A percentile compares a stretch with the other conserved stretches of the same genome.
Conservation (phyloP, 2,888 invertebrate genomes). For the Megaustenia siamemsis region DNA sequence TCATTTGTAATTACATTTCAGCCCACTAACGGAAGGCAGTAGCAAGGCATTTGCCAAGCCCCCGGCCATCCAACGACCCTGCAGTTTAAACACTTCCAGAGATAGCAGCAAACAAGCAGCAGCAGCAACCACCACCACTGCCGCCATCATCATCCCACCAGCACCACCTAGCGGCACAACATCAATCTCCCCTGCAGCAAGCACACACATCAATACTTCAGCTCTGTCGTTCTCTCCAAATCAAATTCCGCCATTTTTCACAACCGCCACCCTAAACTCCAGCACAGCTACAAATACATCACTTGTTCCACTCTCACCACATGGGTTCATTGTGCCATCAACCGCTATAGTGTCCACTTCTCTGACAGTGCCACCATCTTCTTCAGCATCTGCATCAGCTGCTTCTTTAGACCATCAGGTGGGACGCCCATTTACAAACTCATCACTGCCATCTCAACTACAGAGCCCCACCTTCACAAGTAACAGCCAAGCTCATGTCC, state of each 20-base stretch:
- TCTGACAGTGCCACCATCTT: not conserved
- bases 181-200: not conserved
- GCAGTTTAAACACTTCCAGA: not conserved
- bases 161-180: not conserved
- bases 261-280: not conserved
- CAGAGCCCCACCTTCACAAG: conserved; percentile 1
- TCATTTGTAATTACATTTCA: not conserved
- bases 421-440: not conserved
- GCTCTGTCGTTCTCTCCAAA: not conserved
- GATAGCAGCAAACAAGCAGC: not conserved
- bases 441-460: not conserved
- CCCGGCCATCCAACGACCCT: not conserved
- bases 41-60: not conserved
- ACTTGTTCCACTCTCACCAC: not conserved
- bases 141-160: not conserved
- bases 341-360: not conserved
- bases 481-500: not conserved
- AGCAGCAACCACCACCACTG: not conserved
- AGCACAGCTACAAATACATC: not conserved
- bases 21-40: not conserved
- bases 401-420: not conserved
- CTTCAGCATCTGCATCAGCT: not conserved
- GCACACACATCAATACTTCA: not conserved
- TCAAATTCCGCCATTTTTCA: not conserved
- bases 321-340: not conserved